phyloP scores from a whole-genome alignment of 1,140 invertebrate genomes.

The Alviniconcha marisindica region DNA sequence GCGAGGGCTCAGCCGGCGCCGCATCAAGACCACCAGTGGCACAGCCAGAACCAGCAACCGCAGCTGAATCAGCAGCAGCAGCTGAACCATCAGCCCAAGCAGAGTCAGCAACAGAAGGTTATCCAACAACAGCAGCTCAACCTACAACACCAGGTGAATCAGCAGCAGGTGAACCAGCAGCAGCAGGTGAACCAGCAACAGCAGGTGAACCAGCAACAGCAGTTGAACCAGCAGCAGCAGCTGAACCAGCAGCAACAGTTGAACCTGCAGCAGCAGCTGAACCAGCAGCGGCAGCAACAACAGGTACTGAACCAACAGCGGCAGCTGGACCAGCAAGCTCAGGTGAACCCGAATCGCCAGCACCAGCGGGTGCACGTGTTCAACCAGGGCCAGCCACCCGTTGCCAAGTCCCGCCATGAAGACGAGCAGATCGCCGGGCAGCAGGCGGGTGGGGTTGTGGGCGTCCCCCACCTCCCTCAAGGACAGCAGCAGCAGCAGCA shows the following conservation, averaged over 20 bases:
- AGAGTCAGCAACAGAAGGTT: background rate
- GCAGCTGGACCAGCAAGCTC: background rate
- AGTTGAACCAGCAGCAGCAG: background rate
- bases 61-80: background rate
- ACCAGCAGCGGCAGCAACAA: conserved; percentile 2
- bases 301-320: background rate
- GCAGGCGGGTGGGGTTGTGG: background rate
- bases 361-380: background rate
- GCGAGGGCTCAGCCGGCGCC: background rate
- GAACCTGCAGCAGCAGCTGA: background rate
- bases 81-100: no score
- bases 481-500: background rate
- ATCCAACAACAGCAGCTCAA: background rate
- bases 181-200: background rate
- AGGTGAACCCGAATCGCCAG: background rate
- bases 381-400: background rate
- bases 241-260: background rate
- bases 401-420: background rate
- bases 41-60: background rate
- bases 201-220: background rate
- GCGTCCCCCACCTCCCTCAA: background rate
- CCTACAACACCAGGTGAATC: background rate
- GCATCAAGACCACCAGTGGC: background rate
- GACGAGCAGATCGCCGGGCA: background rate
- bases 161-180: background rate